Conservation (phyloP, 1,140 invertebrate species). For the Drosophila ananassae region DNA sequence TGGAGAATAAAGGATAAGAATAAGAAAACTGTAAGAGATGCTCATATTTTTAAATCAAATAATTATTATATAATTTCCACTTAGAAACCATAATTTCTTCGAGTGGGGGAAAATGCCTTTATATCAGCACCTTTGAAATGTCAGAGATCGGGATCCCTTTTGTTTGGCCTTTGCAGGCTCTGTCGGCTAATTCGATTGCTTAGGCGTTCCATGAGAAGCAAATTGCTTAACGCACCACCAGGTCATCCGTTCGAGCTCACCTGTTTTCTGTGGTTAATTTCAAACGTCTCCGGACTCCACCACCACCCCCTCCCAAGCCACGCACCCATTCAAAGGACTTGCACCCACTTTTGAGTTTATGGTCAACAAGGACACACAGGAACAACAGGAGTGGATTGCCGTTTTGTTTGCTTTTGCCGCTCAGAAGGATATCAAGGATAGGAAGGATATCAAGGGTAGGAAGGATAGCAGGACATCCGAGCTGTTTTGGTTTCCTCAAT, state of each 20-base stretch:
- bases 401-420: not conserved
- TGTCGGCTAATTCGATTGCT: conserved; percentile 61
- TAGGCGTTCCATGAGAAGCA: conserved; percentile 43
- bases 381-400: not conserved
- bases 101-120: not conserved
- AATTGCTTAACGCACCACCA: conserved; percentile 36
- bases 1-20: no score
- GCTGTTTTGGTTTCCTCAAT: no score
- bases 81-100: not conserved
- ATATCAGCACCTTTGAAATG: not conserved
- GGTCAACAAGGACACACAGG: conserved; percentile 1
- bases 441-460: not conserved
- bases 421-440: not conserved
- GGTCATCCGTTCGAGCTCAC: conserved; percentile 29
- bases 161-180: conserved; percentile 22
- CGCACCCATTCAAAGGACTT: not conserved
- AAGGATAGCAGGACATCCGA: not conserved
- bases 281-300: conserved; percentile 1
- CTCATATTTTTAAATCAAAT: no score
- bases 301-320: not conserved
- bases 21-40: no score
- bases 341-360: not conserved
- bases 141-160: conserved; percentile 8
- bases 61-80: no score
- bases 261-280: conserved; percentile 56